phyloP scores from a whole-genome alignment of 2,888 invertebrate genomes.

The Oscheius sp. region DNA sequence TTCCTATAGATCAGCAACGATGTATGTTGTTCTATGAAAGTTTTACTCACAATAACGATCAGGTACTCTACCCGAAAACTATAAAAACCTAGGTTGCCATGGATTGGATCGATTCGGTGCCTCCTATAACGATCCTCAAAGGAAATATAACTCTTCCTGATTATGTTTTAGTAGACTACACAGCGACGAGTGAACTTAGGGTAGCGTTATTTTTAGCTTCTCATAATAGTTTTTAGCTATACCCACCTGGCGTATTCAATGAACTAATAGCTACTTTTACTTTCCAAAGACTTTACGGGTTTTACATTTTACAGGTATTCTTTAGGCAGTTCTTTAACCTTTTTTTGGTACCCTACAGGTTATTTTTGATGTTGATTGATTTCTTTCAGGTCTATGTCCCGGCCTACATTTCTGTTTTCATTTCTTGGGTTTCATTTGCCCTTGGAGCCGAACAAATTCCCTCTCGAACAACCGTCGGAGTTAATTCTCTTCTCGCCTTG shows the following conservation, averaged over 20 bases:
- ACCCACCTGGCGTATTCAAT: constrained; percentile 70
- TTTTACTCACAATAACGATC: constrained; percentile 67
- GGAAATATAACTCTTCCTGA: constrained; percentile 69
- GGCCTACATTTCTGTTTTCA: constrained; percentile 69
- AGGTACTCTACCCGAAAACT: constrained; percentile 36
- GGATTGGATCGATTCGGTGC: constrained; percentile 63
- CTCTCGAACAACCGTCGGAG: constrained; percentile 70
- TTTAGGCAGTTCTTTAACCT: too few relatives aligned
- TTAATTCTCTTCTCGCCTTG: constrained; percentile 65
- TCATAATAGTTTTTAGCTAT: constrained; percentile 53
- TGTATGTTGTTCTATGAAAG: constrained; percentile 69
- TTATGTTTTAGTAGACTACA: constrained; percentile 67
- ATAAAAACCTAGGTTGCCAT: constrained; percentile 56
- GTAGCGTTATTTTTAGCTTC: constrained; percentile 33
- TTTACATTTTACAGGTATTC: constrained; percentile 66
- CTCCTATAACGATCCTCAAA: constrained; percentile 67
- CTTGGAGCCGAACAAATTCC: constrained; percentile 69
- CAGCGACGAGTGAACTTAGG: constrained; percentile 57
- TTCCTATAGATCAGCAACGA: constrained; percentile 52
- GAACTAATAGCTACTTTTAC: constrained; percentile 70
- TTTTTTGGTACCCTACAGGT: not conserved
- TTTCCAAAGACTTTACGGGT: constrained; percentile 70
- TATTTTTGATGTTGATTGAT: too few relatives aligned
- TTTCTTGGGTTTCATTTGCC: constrained; percentile 69
- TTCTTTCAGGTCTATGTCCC: constrained; percentile 65